phyloP scores from a whole-genome alignment of 1,140 invertebrate genomes.

The Aphelinus certus region DNA sequence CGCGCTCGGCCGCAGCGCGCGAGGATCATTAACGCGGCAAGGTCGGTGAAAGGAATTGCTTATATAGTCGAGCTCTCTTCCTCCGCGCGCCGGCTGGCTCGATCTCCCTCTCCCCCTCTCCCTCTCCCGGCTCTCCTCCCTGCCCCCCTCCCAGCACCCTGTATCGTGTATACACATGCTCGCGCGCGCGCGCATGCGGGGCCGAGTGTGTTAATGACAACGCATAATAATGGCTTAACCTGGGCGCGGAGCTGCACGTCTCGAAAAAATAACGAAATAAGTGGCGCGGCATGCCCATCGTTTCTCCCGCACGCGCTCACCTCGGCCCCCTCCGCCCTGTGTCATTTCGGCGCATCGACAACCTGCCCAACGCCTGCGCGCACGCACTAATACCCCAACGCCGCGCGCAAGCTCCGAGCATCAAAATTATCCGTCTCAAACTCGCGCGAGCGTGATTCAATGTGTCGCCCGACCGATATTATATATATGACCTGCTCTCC shows the following conservation, averaged over 20 bases:
- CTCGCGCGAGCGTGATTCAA: too few relatives aligned
- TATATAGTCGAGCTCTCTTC: too few relatives aligned
- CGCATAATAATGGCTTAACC: slow-evolving; percentile 1
- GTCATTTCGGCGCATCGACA: too few relatives aligned
- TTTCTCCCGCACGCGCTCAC: neutral
- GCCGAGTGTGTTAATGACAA: neutral
- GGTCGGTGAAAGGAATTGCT: slow-evolving; percentile 61
- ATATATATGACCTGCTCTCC: too few relatives aligned
- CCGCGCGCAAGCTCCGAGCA: too few relatives aligned
- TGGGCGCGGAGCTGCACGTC: neutral
- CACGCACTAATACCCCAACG: too few relatives aligned
- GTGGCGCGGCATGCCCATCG: neutral
- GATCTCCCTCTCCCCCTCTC: slow-evolving; percentile 41
- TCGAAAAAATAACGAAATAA: slow-evolving; percentile 11
- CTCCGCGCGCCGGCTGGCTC: slow-evolving; percentile 33
- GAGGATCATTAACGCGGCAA: slow-evolving; percentile 60
- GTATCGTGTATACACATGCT: slow-evolving; percentile 34
- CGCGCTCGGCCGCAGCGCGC: slow-evolving; percentile 43
- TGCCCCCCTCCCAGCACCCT: slow-evolving; percentile 20
- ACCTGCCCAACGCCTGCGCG: too few relatives aligned
- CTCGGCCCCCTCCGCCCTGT: neutral
- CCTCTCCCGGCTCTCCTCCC: slow-evolving; percentile 31
- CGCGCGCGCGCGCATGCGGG: neutral
- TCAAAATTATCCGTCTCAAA: too few relatives aligned
- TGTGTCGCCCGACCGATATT: too few relatives aligned